These are phyloP conservation scores for Jaculus jaculus DNA, from an alignment of 2,113 vertebrate genomes.

Conservation along the genomic window DNA sequence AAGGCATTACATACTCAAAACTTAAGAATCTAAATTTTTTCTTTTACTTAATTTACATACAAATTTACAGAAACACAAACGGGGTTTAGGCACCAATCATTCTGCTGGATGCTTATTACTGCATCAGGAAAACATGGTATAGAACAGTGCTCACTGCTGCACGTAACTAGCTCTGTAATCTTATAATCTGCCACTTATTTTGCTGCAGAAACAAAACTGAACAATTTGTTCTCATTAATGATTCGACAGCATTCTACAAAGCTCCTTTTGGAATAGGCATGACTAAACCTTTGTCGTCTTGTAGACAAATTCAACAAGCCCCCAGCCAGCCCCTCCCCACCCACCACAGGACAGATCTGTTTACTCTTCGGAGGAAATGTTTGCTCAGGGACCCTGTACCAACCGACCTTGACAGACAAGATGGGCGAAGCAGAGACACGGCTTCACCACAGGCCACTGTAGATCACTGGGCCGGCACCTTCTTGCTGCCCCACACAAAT, in stretches of 20 bases:
- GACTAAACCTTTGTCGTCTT: slow-evolving; percentile 5
- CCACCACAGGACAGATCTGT: background rate
- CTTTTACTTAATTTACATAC: slow-evolving; percentile 14
- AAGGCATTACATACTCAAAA: slow-evolving; percentile 46
- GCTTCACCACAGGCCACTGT: slow-evolving; percentile 67
- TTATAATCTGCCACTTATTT: slow-evolving; percentile 48
- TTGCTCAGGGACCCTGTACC: slow-evolving; percentile 71
- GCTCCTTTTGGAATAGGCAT: slow-evolving; percentile 28
- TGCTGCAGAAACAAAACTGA: slow-evolving; percentile 26
- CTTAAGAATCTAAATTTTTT: slow-evolving; percentile 37
- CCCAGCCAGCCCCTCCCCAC: background rate
- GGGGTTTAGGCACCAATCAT: slow-evolving; percentile 46
- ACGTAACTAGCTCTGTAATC: slow-evolving; percentile 67
- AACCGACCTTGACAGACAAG: slow-evolving; percentile 74
- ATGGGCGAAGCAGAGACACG: slow-evolving; percentile 83
- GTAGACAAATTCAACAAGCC: slow-evolving; percentile 26
- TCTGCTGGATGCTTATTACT: slow-evolving; percentile 60
- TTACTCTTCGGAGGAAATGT: slow-evolving; percentile 43
- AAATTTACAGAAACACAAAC: slow-evolving; percentile 47
- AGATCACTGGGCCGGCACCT: slow-evolving; percentile 42
- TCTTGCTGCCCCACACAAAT: slow-evolving; percentile 11
- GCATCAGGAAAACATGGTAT: slow-evolving; percentile 66
- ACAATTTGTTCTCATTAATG: slow-evolving; percentile 43
- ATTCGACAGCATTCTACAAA: slow-evolving; percentile 33
- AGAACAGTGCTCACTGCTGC: slow-evolving; percentile 52